These are phyloP conservation scores for Gryllus longicercus DNA, from an alignment of 2,888 invertebrate genomes.

Conservation along the genomic window DNA sequence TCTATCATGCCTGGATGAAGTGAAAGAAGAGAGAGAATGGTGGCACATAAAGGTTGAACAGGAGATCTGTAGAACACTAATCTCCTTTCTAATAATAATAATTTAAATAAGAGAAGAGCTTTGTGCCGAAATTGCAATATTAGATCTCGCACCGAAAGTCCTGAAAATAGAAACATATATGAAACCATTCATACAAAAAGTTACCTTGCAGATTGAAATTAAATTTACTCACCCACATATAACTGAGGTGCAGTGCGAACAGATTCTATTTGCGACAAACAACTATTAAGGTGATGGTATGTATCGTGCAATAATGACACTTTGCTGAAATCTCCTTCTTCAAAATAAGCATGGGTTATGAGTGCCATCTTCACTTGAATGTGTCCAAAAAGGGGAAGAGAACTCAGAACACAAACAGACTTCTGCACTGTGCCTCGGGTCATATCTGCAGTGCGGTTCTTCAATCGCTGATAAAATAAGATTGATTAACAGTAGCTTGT, in stretches of 20 bases:
- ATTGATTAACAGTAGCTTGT: too few species aligned
- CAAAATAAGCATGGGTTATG: constrained; percentile 95
- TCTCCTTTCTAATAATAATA: constrained; percentile 81
- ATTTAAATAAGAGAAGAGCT: constrained; percentile 85
- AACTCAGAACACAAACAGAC: constrained; percentile 91
- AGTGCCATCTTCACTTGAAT: constrained; percentile 92
- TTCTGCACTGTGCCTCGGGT: constrained; percentile 97
- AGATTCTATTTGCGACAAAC: constrained; percentile 58
- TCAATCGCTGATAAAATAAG: constrained; percentile 65
- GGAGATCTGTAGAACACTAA: constrained; percentile 92
- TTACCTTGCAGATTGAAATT: neutral
- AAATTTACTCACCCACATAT: constrained; percentile 60
- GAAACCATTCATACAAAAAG: constrained; percentile 21
- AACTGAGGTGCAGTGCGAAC: constrained; percentile 53
- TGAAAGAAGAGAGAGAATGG: constrained; percentile 83
- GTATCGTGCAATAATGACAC: constrained; percentile 86
- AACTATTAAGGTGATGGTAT: constrained; percentile 85
- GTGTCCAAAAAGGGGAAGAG: constrained; percentile 87
- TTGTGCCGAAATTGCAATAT: constrained; percentile 87
- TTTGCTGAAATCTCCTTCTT: constrained; percentile 89
- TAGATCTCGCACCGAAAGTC: constrained; percentile 76
- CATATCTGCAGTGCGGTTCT: constrained; percentile 89
- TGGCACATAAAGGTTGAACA: constrained; percentile 81
- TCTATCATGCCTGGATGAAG: constrained; percentile 87
- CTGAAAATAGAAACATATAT: constrained; percentile 51